Base-by-base conservation (phyloP, 2,888 invertebrate species). In the Lottia gigantea region DNA sequence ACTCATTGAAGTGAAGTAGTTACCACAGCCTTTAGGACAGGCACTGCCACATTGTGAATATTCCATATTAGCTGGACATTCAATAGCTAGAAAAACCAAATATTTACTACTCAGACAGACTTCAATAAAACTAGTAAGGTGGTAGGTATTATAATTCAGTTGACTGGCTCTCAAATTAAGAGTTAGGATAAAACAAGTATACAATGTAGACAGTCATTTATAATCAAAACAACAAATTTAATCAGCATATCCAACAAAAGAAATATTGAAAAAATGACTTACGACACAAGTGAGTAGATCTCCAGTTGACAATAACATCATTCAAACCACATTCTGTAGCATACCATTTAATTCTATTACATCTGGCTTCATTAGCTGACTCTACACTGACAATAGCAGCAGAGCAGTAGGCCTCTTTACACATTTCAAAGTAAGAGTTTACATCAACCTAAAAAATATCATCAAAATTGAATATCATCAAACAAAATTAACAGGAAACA, bases 1-100 rank as follows among this genome's bases (percentile, higher is more conserved):
- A n/a, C 69, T 45, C 46, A 62, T 68, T 6, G 67, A 25, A 16
- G 62, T 15, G 25, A 71, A 61, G 15, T 49, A 62, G 15, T 68
- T 66, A 23, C 74, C 71, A 66, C 74, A 74, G 6, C 61, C 63
- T 0, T 65, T 66, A 26, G 66, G 62, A 45, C 71, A 71, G 16
- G 67, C 25, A 16, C 69, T 64, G 12, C 74, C 74, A 62, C 74
- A 74, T 49, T 71, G 68, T 25, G 15, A 31, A 67, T 67, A 74
- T 6, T 67, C 64, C 71, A 71, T 71, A 40, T 69, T 67, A 62
- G 46, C 62, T 16, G 71, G 67, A 19, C 73, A 73, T 2, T 64
- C n/a, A 23, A 66, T 65, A 11, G 71, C 73, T 73, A 66, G 16
- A 68, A 40, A n/a, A 40, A 8, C 11, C 8, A 40, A 40, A 40